These are phyloP conservation scores for Cygnus olor DNA, from an alignment of 2,797 vertebrate species.

Conservation along the genomic window DNA sequence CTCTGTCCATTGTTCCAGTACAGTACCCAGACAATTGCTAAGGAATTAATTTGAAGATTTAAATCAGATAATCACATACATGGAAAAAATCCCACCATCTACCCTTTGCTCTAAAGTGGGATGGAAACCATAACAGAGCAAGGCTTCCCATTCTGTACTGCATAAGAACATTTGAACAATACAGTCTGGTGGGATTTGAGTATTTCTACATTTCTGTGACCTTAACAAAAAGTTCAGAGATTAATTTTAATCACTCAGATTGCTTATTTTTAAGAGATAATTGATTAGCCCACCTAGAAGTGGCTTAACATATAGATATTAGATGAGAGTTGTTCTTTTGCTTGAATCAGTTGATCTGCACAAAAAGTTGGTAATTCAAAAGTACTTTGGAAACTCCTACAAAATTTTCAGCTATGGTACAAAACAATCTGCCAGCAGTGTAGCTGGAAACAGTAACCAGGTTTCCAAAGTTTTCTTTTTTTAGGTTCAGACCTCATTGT, in stretches of 20 bases:
- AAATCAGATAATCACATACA: neutral
- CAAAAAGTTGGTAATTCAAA: neutral
- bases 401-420: neutral
- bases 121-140: neutral
- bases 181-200: neutral
- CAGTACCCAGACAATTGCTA: neutral
- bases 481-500: conserved; percentile 36
- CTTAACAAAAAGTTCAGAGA: neutral
- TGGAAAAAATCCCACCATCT: neutral
- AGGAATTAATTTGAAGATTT: neutral
- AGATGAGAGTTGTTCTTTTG: neutral
- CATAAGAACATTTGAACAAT: neutral
- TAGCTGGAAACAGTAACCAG: conserved; percentile 29
- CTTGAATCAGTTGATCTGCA: neutral
- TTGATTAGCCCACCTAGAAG: neutral
- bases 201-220: neutral
- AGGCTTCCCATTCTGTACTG: neutral
- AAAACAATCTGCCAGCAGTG: conserved; percentile 21
- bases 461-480: conserved; percentile 35
- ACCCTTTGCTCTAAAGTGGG: neutral
- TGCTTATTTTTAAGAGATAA: neutral
- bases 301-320: neutral
- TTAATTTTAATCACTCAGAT: neutral
- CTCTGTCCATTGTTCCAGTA: neutral
- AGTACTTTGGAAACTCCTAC: neutral